A percentile compares a stretch with the other conserved stretches of the same genome.
phyloP scores from a whole-genome alignment of 2,797 vertebrate species.

The Natrix natrix region DNA sequence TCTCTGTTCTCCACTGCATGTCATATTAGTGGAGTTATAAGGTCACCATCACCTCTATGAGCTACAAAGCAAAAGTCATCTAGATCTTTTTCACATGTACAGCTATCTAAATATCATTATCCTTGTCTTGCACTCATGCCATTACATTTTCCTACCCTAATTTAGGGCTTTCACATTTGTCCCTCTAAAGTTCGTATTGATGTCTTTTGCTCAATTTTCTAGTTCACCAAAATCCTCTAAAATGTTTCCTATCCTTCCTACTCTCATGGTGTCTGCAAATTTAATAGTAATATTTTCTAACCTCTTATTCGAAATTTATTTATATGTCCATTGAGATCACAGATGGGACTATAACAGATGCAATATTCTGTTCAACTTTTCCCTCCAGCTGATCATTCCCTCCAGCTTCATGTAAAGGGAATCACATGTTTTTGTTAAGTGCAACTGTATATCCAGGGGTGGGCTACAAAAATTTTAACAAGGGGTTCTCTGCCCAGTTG shows the following conservation, averaged over 20 bases:
- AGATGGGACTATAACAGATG: neutral
- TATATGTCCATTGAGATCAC: neutral
- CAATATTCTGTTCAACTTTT: neutral
- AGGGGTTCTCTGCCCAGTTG: no score
- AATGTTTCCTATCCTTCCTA: neutral
- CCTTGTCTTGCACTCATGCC: neutral
- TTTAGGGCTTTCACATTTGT: no score
- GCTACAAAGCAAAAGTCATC: neutral
- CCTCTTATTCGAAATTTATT: neutral
- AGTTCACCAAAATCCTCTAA: neutral
- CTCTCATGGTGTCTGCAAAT: neutral
- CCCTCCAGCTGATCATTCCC: neutral
- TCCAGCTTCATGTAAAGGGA: neutral
- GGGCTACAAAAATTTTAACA: no score
- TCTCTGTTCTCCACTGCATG: neutral
- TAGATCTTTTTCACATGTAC: neutral
- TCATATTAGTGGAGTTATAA: neutral
- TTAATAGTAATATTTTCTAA: neutral
- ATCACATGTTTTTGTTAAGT: neutral
- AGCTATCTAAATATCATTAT: neutral
- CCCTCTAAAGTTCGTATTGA: neutral
- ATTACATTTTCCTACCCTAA: no score
- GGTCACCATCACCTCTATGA: neutral
- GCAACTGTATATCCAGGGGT: neutral
- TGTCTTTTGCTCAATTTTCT: neutral